These are phyloP conservation scores for Galago senegalensis DNA, from an alignment of 2,797 vertebrate species.

Conservation along the genomic window DNA sequence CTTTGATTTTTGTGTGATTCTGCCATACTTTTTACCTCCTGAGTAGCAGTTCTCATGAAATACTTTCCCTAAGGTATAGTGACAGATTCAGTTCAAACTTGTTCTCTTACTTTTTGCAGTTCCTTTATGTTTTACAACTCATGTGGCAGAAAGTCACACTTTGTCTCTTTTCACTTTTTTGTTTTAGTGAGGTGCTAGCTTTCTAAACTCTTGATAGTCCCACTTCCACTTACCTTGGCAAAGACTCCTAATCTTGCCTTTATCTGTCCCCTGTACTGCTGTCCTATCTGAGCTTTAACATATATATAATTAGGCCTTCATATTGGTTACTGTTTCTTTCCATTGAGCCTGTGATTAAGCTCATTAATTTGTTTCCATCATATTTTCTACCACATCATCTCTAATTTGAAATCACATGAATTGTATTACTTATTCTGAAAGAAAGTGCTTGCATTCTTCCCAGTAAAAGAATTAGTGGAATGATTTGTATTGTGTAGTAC, in stretches of 20 bases:
- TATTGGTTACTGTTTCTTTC: neutral
- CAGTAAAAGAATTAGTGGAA: conserved; percentile 24
- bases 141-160: neutral
- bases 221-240: neutral
- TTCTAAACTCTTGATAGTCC: neutral
- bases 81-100: conserved; percentile 46
- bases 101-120: neutral
- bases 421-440: conserved; percentile 48
- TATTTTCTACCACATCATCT: conserved; percentile 13
- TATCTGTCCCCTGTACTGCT: neutral
- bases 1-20: conserved; percentile 48
- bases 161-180: neutral
- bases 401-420: conserved; percentile 51
- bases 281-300: neutral
- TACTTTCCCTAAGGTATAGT: conserved; percentile 61
- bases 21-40: conserved; percentile 2
- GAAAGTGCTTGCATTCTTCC: conserved; percentile 7
- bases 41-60: conserved; percentile 50
- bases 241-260: neutral
- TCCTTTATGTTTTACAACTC: conserved; percentile 44
- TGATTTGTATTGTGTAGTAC: conserved; percentile 26
- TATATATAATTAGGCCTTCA: conserved; percentile 22
- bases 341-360: conserved; percentile 25
- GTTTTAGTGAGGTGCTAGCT: conserved; percentile 12
- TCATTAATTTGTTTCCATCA: conserved; percentile 22